Percentiles rank a stretch among this genome's conserved stretches.
phyloP scores from a whole-genome alignment of 64 coral and sea anemone genomes.

The Acropora tenuis region DNA sequence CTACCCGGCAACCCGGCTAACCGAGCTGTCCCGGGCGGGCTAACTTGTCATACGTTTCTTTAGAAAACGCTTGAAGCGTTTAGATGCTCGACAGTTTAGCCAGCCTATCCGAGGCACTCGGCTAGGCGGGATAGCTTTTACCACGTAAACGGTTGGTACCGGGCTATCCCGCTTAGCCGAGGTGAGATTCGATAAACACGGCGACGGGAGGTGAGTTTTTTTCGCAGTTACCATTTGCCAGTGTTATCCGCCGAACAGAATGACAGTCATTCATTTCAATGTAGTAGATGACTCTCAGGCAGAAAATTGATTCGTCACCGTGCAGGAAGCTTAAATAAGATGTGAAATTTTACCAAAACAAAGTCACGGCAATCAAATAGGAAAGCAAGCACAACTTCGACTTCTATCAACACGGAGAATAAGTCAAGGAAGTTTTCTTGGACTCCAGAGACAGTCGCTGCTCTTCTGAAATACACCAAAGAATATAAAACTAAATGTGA shows the following conservation, averaged over 20 bases:
- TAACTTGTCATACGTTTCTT: too few relatives aligned
- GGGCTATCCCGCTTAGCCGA: not conserved
- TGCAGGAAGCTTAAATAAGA: not conserved
- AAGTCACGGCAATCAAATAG: not conserved
- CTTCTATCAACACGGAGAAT: conserved; percentile 13
- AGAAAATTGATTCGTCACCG: not conserved
- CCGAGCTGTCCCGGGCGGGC: too few relatives aligned
- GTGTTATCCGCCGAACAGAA: conserved; percentile 28
- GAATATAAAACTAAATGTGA: too few relatives aligned
- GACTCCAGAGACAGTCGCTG: not conserved
- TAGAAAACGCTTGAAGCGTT: not conserved
- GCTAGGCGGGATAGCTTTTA: not conserved
- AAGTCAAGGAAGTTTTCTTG: conserved; percentile 33
- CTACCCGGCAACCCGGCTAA: too few relatives aligned
- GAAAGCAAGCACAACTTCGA: conserved; percentile 7
- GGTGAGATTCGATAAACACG: not conserved
- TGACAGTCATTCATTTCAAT: conserved; percentile 5
- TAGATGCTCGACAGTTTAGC: conserved; percentile 13
- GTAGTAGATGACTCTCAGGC: not conserved
- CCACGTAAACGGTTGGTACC: conserved; percentile 8
- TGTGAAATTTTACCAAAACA: not conserved
- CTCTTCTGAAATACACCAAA: conserved; percentile 8
- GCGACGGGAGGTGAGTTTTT: not conserved
- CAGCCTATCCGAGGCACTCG: not conserved
- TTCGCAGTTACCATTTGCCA: conserved; percentile 6